Conservation (phyloP, 2,113 vertebrate genomes). For the Elachura formosa region DNA sequence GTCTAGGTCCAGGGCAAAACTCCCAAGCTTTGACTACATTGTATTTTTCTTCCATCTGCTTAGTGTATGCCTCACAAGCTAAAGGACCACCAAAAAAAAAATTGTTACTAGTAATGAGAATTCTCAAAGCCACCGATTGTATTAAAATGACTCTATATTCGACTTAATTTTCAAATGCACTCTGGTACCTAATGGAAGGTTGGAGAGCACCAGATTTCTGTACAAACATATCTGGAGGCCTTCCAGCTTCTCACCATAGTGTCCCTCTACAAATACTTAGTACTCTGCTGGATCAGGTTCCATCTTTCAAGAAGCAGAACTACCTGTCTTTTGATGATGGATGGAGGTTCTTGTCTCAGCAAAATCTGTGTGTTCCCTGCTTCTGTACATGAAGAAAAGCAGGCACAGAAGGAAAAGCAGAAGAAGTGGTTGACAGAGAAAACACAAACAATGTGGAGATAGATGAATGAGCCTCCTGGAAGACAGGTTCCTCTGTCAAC, state of each 20-base stretch:
- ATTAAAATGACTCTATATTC: background rate
- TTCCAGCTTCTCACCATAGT: background rate
- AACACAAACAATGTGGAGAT: fast-evolving
- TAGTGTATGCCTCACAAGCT: background rate
- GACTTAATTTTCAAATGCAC: background rate
- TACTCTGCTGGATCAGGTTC: background rate
- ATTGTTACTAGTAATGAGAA: background rate
- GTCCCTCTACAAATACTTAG: background rate
- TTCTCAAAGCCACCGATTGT: background rate
- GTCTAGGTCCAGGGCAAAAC: background rate
- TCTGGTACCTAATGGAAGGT: background rate
- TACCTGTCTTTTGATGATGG: background rate
- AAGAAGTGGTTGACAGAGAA: background rate
- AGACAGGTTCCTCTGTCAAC: background rate
- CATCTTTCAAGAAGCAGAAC: background rate
- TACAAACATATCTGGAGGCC: background rate
- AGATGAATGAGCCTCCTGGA: background rate
- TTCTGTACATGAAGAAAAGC: background rate
- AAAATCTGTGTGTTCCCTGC: background rate
- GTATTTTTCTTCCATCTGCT: background rate
- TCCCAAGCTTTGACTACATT: background rate
- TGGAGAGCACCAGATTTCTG: background rate
- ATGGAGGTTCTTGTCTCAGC: background rate
- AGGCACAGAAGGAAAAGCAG: background rate
- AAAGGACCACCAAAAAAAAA: background rate